phyloP scores from a whole-genome alignment of 2,113 vertebrate genomes.

The Thermophis baileyi region DNA sequence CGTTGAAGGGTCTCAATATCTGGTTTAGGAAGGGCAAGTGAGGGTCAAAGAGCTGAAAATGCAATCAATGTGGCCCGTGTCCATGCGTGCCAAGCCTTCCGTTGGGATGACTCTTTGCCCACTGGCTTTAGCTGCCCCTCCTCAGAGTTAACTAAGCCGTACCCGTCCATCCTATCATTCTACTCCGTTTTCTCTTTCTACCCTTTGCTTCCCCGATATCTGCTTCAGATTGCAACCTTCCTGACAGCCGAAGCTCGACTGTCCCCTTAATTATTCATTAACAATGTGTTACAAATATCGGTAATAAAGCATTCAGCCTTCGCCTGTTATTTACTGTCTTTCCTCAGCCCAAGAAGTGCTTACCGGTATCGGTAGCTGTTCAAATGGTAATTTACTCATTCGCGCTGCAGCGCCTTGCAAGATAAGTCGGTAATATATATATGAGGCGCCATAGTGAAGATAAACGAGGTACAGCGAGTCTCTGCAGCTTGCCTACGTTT shows the following conservation, averaged over 20 bases:
- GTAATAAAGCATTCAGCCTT: background rate
- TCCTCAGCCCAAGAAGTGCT: background rate
- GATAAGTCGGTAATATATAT: background rate
- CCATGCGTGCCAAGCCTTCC: background rate
- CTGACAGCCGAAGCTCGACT: background rate
- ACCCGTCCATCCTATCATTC: too few species aligned
- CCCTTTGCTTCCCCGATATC: too few species aligned
- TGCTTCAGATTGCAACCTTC: background rate
- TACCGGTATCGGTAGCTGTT: background rate
- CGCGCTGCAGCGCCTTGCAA: background rate
- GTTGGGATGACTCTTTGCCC: too few species aligned
- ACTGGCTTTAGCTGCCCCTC: background rate
- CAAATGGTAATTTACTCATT: background rate
- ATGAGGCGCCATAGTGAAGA: background rate
- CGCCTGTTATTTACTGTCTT: background rate
- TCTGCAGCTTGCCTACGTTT: background rate
- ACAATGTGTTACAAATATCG: background rate
- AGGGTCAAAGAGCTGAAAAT: background rate
- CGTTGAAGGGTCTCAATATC: background rate
- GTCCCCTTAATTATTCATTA: background rate
- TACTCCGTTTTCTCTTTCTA: background rate
- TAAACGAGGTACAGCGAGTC: background rate
- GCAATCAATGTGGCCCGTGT: too few species aligned
- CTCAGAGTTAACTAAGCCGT: background rate
- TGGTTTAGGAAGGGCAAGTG: background rate